phyloP scores from a whole-genome alignment of 2,113 vertebrate species.

The Phylloscopus trochiloides region DNA sequence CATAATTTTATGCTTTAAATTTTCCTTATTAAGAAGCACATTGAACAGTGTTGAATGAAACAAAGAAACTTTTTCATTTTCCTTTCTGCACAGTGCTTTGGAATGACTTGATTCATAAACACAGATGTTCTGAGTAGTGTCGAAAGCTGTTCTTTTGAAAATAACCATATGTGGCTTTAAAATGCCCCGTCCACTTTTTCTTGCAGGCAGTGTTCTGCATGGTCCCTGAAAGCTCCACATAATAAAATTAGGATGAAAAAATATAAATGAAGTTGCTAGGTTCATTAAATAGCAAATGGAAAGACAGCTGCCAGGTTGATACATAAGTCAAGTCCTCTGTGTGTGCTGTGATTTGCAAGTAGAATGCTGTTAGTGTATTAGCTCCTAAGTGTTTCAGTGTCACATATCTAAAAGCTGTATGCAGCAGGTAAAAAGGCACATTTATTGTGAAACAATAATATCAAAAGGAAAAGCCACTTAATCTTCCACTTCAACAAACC shows the following conservation, averaged over 20 bases:
- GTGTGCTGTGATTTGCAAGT: not conserved
- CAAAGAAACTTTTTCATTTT: not conserved
- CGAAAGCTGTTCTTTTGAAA: not conserved
- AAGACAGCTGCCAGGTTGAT: conserved; percentile 3
- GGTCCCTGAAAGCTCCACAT: not conserved
- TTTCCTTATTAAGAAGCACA: not conserved
- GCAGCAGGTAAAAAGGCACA: not conserved
- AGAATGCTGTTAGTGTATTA: not conserved
- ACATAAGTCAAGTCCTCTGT: not conserved
- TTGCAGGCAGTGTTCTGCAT: not conserved
- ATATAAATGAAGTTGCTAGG: not conserved
- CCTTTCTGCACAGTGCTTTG: not conserved
- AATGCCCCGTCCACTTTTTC: not conserved
- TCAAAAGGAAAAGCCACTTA: not conserved
- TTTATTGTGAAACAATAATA: not conserved
- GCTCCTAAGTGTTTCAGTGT: not conserved
- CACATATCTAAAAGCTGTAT: not conserved
- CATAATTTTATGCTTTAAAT: not conserved
- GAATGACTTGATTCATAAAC: not conserved
- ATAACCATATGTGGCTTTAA: not conserved
- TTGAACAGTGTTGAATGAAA: not conserved
- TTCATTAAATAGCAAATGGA: not conserved
- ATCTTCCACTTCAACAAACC: not conserved
- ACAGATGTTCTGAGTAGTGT: not conserved
- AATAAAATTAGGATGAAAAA: not conserved